phyloP scores from a whole-genome alignment of 2,888 invertebrate genomes.

The Synanthedon vespiformis region DNA sequence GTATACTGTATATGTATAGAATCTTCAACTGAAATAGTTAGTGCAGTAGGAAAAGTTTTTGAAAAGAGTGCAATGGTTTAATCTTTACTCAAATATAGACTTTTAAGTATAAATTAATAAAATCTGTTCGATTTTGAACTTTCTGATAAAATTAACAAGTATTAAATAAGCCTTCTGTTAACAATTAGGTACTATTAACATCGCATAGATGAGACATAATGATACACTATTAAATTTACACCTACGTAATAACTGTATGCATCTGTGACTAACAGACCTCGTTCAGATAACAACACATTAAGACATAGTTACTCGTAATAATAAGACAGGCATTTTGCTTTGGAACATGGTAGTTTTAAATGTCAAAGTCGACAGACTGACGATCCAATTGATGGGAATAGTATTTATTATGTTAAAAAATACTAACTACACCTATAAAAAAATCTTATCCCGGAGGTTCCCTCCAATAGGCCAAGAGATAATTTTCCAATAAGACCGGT shows the following conservation, averaged over 20 bases:
- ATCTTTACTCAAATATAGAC: no score
- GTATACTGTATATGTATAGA: no score
- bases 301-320: no score
- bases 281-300: no score
- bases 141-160: conserved; percentile 2
- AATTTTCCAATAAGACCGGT: no score
- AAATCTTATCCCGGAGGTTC: background rate
- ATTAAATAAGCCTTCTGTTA: conserved; percentile 4
- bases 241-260: conserved; percentile 6
- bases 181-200: background rate
- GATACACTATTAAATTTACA: conserved; percentile 6
- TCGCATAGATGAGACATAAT: background rate
- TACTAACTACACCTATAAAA: background rate
- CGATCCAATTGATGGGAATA: background rate
- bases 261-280: no score
- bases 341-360: background rate
- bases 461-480: no score
- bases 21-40: no score
- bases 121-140: background rate
- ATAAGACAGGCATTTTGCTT: no score
- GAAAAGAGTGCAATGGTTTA: no score
- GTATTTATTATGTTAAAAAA: background rate
- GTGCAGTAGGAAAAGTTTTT: no score
- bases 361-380: background rate
- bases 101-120: no score